Evolutionary conservation across 2,888 invertebrate species (phyloP).

Genomic region (Patella ulyssiponensis): DNA sequence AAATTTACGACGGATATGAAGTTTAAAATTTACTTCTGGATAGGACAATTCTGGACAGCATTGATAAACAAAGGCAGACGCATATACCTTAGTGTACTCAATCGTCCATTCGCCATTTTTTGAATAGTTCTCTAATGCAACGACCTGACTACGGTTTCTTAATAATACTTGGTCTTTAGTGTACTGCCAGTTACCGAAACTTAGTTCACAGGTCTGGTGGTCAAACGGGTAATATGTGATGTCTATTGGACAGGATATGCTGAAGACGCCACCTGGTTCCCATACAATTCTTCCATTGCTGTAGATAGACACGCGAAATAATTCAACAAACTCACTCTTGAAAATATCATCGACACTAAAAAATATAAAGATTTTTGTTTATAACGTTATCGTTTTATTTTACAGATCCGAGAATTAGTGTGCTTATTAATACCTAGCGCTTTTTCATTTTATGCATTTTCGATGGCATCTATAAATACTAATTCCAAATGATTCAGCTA

Average conservation of each 20-base stretch:
- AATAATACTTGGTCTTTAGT: slow-evolving; percentile 42
- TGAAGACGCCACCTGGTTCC: slow-evolving; percentile 53
- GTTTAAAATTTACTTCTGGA: slow-evolving; percentile 35
- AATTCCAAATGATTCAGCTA: no score
- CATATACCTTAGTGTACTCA: slow-evolving; percentile 35
- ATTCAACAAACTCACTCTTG: slow-evolving; percentile 39
- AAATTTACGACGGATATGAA: slow-evolving; percentile 45
- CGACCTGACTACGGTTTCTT: slow-evolving; percentile 21
- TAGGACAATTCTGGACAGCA: slow-evolving; percentile 45
- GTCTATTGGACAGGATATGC: slow-evolving; percentile 49
- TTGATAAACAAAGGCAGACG: slow-evolving; percentile 40
- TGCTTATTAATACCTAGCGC: no score
- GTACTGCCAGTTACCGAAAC: slow-evolving; percentile 53
- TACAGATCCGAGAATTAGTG: no score
- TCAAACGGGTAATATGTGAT: slow-evolving; percentile 54
- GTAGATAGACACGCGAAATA: slow-evolving; percentile 44
- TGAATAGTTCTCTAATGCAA: slow-evolving; percentile 43
- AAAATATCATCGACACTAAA: slow-evolving; percentile 49
- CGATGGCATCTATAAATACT: no score
- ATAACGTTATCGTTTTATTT: no score
- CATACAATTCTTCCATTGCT: slow-evolving; percentile 44
- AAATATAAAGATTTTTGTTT: not conserved
- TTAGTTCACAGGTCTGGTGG: slow-evolving; percentile 46
- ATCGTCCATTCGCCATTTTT: slow-evolving; percentile 55
- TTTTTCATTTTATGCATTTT: no score